phyloP scores from a whole-genome alignment of 1,140 invertebrate species.

The Teleogryllus occipitalis region DNA sequence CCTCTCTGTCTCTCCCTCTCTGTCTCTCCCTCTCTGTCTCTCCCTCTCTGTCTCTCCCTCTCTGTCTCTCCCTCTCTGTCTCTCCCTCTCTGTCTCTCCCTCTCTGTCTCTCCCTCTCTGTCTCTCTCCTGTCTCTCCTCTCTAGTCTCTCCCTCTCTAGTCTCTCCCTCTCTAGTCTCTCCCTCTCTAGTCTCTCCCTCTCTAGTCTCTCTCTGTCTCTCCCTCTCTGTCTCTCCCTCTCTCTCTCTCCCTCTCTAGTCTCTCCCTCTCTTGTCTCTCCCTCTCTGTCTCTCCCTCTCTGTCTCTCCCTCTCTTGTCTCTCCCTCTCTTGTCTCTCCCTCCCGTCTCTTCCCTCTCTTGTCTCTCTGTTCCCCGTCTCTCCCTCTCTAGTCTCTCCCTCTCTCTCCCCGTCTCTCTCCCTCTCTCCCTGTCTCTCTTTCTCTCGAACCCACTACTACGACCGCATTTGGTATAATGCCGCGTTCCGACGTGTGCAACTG shows the following conservation, averaged over 20 bases:
- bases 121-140: no score
- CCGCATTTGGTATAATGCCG: no score
- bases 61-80: background rate
- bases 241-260: no score
- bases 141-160: no score
- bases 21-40: background rate
- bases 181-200: no score
- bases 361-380: background rate
- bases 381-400: background rate
- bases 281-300: slow-evolving; percentile 2
- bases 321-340: background rate
- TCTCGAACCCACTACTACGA: background rate
- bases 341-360: background rate
- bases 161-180: no score
- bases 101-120: background rate
- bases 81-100: background rate
- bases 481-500: no score
- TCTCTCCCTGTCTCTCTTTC: background rate
- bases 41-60: background rate
- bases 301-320: background rate
- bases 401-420: background rate
- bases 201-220: no score
- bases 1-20: background rate
- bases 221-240: slow-evolving; percentile 1
- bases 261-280: background rate